Conservation (phyloP, 2,113 vertebrate species). For the Tautogolabrus adspersus region DNA sequence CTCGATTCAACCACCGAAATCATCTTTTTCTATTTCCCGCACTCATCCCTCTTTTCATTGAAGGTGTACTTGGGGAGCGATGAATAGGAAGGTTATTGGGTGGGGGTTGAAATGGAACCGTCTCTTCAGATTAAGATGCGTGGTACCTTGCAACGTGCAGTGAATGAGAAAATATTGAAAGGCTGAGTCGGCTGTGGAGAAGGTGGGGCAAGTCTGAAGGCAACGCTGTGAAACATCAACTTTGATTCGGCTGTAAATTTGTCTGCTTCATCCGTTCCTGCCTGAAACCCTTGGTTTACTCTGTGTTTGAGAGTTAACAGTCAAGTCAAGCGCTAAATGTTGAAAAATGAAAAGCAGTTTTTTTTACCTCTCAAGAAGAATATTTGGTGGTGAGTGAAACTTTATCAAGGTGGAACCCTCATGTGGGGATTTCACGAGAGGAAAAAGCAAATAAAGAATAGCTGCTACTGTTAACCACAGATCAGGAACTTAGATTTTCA, state of each 20-base stretch:
- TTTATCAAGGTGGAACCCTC: conserved; percentile 11
- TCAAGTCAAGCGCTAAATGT: conserved; percentile 55
- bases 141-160: conserved; percentile 45
- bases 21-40: conserved; percentile 65
- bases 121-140: conserved; percentile 77
- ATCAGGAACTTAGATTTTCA: neutral
- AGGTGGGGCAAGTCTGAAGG: neutral
- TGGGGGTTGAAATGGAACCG: conserved; percentile 68
- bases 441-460: conserved; percentile 21
- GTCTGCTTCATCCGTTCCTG: conserved; percentile 37
- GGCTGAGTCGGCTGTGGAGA: conserved; percentile 6
- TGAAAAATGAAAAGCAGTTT: conserved; percentile 41
- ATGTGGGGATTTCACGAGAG: neutral
- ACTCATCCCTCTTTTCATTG: conserved; percentile 52
- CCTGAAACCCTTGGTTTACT: conserved; percentile 49
- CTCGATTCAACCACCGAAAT: conserved; percentile 56
- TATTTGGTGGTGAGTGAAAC: conserved; percentile 10
- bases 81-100: conserved; percentile 68
- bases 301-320: conserved; percentile 22
- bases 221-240: conserved; percentile 49
- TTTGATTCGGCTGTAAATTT: conserved; percentile 48
- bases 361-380: conserved; percentile 14
- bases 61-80: conserved; percentile 39
- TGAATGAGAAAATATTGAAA: conserved; percentile 59
- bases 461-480: conserved; percentile 9